Evolutionary conservation across 2,888 invertebrate species (phyloP), one percentile per base, ranked within the genome.

Genomic region (Pharmacophagus antenor): DNA sequence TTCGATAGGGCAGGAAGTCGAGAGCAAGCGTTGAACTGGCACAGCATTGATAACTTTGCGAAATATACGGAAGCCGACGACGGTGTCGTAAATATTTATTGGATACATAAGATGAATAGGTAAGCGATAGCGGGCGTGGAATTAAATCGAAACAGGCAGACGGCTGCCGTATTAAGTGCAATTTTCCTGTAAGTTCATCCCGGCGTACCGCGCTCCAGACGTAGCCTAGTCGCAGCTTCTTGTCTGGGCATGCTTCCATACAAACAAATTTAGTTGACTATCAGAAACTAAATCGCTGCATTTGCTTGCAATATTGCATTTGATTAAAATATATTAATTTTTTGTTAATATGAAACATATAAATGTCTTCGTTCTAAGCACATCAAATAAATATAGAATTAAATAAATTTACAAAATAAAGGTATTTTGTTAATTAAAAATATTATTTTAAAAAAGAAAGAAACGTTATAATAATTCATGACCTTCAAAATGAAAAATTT

Each of bases 161-260:
- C 63, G 65, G 68, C 15, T 72, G 64, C 65, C n/a, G 76, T 77
- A 78, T 81, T 75, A 77, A 83, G 82, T 77, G 83, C 83, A 87
- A 85, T 85, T 85, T 85, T 78, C 77, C 78, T 76, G 75, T 70
- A 74, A 76, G 71, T 73, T 71, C 77, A 70, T 70, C 72, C 70
- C 67, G 65, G 25, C 49, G 65, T 65, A 68, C 61, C 65, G 71
- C 65, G 61, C 64, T 62, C 66, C 62, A 65, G 67, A 64, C 62
- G 57, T 62, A 62, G 56, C 54, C 63, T 58, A 65, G 62, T 63
- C 25, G 54, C 22, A 27, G 21, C 58, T 58, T 22, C 41, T 37
- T 31, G 51, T 46, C 44, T 46, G 23, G n/a, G 10, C 12, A 42
- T n/a, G 23, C 54, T 48, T 52, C 49, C 44, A 23, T 37, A 21